phyloP scores from a whole-genome alignment of 2,113 vertebrate genomes.

The Rousettus leschenaultii region DNA sequence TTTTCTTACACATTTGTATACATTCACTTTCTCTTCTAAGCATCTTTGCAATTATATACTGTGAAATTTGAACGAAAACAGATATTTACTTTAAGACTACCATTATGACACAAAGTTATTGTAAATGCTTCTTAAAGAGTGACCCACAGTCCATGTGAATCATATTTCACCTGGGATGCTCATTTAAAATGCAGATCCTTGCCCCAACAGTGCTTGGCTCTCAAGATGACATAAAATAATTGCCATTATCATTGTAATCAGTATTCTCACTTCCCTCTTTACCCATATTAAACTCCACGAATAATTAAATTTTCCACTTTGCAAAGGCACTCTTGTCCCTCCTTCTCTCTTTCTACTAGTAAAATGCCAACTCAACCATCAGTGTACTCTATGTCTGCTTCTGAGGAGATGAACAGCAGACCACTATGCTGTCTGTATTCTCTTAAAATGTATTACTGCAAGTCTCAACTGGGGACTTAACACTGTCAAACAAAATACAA shows the following conservation, averaged over 20 bases:
- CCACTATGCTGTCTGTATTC: not conserved
- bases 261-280: not conserved
- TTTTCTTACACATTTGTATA: not conserved
- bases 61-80: slow-evolving; percentile 17
- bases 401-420: not conserved
- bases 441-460: not conserved
- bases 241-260: not conserved
- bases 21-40: not conserved
- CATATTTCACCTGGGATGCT: not conserved
- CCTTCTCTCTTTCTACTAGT: not conserved
- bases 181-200: not conserved
- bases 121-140: not conserved
- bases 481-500: not conserved
- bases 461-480: not conserved
- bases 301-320: not conserved
- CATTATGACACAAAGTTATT: not conserved
- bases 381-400: not conserved
- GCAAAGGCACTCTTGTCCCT: not conserved
- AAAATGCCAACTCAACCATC: not conserved
- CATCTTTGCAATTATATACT: not conserved
- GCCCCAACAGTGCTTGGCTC: not conserved
- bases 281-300: not conserved
- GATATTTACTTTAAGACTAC: not conserved
- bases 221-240: not conserved
- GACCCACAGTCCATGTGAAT: not conserved